Conservation (phyloP, 2,113 vertebrate species). For the Epinephelus lanceolatus region DNA sequence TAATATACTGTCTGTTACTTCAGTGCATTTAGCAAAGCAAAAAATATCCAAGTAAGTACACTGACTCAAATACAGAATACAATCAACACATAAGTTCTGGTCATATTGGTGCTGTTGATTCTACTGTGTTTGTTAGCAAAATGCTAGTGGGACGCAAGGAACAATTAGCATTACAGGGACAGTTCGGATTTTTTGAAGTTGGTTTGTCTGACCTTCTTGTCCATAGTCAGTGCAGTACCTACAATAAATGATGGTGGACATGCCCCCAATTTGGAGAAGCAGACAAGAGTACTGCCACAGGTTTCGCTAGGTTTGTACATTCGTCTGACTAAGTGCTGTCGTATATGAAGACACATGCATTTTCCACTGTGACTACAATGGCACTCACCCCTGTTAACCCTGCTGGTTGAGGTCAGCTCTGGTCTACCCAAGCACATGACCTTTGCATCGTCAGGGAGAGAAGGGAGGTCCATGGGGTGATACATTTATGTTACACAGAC, state of each 20-base stretch:
- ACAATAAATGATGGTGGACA: too few species aligned
- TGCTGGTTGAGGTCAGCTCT: constrained; percentile 22
- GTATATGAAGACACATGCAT: constrained; percentile 6
- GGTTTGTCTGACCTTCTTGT: too few species aligned
- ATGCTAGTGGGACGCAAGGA: not conserved
- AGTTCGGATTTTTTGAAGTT: too few species aligned
- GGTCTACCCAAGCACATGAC: constrained; percentile 25
- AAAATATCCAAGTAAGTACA: not conserved
- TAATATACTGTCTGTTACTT: not conserved
- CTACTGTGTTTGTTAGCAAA: not conserved
- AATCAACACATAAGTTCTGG: not conserved
- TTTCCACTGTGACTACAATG: constrained; percentile 5
- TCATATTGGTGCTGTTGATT: not conserved
- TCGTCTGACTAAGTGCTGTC: not conserved
- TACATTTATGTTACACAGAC: constrained; percentile 27
- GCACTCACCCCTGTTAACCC: constrained; percentile 40
- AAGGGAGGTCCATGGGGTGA: constrained; percentile 10
- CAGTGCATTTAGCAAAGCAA: not conserved
- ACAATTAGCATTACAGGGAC: not conserved
- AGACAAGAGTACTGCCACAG: too few species aligned
- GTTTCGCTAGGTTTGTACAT: not conserved
- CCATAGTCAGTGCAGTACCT: too few species aligned
- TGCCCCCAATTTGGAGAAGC: too few species aligned
- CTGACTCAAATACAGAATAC: not conserved
- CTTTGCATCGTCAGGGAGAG: not conserved